phyloP scores from a whole-genome alignment of 37 sponge, comb jelly and placozoan genomes.

The Theonella swinhoei region DNA sequence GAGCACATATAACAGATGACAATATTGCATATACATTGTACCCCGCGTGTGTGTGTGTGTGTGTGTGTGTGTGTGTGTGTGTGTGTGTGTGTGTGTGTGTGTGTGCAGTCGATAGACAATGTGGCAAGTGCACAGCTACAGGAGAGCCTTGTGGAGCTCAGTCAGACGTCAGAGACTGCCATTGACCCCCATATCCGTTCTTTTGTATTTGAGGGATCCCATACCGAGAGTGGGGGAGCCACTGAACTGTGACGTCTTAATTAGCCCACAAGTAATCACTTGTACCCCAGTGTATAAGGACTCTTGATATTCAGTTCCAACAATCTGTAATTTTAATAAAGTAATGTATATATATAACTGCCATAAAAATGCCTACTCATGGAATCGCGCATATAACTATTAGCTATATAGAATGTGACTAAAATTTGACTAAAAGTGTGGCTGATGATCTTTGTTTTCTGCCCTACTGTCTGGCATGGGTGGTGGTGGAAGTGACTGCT shows the following conservation, averaged over 20 bases:
- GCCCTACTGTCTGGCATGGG: too few relatives aligned
- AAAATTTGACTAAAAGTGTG: too few relatives aligned
- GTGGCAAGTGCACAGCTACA: constrained; percentile 38
- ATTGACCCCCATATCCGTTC: constrained; percentile 44
- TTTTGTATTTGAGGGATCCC: constrained; percentile 41
- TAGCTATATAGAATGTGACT: too few relatives aligned
- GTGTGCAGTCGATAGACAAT: constrained; percentile 4
- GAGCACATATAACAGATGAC: too few relatives aligned
- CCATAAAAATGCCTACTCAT: too few relatives aligned
- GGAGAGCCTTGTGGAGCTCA: constrained; percentile 41
- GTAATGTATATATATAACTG: not conserved
- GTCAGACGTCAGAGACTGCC: constrained; percentile 14
- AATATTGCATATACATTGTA: too few relatives aligned
- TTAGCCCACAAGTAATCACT: too few relatives aligned
- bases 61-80: not conserved
- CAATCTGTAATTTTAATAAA: constrained; percentile 1
- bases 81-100: not conserved
- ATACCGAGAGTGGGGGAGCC: constrained; percentile 19
- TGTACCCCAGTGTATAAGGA: not conserved
- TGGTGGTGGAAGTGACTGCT: too few relatives aligned
- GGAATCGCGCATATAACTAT: too few relatives aligned
- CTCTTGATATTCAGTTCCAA: not conserved
- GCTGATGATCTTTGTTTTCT: too few relatives aligned
- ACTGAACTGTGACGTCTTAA: constrained; percentile 39
- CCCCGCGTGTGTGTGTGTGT: not conserved